Evolutionary conservation across 2,888 invertebrate species (phyloP), one percentile per base, ranked within the genome.

Genomic region (Tridacna crocea): DNA sequence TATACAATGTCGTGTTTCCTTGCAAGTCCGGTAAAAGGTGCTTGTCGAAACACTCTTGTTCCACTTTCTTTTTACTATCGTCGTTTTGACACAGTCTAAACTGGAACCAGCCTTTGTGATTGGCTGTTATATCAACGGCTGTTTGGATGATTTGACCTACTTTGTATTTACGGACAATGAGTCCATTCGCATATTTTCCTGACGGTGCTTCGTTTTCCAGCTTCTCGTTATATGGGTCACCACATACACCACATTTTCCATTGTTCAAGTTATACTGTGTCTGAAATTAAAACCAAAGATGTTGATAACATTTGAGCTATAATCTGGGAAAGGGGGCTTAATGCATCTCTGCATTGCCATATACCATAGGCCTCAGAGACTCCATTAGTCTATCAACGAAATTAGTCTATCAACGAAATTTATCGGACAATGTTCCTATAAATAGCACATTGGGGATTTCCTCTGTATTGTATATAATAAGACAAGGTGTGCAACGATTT

Each of bases 11-110:
- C 6, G 82, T 84, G 0, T 72, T 70, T 0, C 80, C 80, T 36
- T 61, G 68, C 19, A 70, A 75, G 27, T 84, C 72, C 13, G 66
- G n/a, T 12, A 90, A 75, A 6, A 88, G 66, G 68, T 89, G 79
- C 65, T 87, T 73, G 75, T 92, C 88, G 65, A 93, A 84, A 80
- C 93, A 93, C 0, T 87, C 84, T 65, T 93, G 90, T 0, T 87
- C 89, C 17, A 91, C 90, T 19, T 80, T 85, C 22, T 51, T 63
- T 22, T 15, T 47, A 0, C 48, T 70, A 19, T 68, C 73, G 46
- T 85, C 72, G 48, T 85, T 85, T 27, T 79, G 75, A 63, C 84
- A 85, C 11, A 85, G 73, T 22, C 79, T 63, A 55, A 82, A 85
- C 46, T 85, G 82, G 60, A 85, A 82, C 72, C 73, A 82, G n/a